phyloP scores from a whole-genome alignment of 64 coral and sea anemone genomes.

The Porites lutea region DNA sequence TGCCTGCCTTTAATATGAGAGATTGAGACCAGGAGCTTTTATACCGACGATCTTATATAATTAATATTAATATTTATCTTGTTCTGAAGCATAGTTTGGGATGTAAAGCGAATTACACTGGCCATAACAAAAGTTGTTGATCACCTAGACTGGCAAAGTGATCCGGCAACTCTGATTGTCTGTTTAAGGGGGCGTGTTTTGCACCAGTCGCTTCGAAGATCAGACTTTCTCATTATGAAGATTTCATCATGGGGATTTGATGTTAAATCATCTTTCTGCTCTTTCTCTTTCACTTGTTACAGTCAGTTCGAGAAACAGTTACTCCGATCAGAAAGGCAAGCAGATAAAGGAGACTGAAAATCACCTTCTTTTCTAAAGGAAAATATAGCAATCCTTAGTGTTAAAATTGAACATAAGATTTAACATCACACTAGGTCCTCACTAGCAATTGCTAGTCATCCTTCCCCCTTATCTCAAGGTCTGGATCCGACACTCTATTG shows the following conservation, averaged over 20 bases:
- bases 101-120: slow-evolving; percentile 97
- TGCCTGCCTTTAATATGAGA: no score
- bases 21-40: no score
- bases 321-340: background rate
- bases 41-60: no score
- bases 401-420: no score
- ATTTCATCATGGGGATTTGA: slow-evolving; percentile 29
- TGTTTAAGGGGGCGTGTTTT: slow-evolving; percentile 86
- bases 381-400: background rate
- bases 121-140: slow-evolving; percentile 95
- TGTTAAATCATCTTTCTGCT: slow-evolving; percentile 10
- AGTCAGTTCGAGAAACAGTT: no score
- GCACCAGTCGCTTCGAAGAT: slow-evolving; percentile 85
- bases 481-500: no score
- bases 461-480: no score
- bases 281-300: background rate
- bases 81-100: slow-evolving; percentile 55
- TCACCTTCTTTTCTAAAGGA: background rate
- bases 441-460: no score
- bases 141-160: slow-evolving; percentile 61
- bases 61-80: background rate
- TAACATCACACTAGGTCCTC: no score
- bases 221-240: slow-evolving; percentile 72
- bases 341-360: background rate
- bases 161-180: slow-evolving; percentile 74